phyloP scores from a whole-genome alignment of 2,797 vertebrate genomes.

The Anas georgica region DNA sequence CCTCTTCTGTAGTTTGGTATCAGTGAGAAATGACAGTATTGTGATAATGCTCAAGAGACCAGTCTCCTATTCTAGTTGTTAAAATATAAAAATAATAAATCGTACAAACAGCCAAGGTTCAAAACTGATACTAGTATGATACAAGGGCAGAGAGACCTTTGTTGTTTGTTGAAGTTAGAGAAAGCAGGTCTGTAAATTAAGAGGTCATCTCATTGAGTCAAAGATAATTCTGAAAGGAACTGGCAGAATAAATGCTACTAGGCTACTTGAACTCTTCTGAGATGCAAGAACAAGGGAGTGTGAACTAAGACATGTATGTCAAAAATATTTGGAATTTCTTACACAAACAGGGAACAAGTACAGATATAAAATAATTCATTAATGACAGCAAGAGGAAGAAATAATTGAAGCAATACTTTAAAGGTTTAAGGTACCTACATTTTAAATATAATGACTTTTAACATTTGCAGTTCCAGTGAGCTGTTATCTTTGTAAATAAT shows the following conservation, averaged over 20 bases:
- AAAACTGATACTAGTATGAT: not conserved
- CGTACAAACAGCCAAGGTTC: not conserved
- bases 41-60: not conserved
- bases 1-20: not conserved
- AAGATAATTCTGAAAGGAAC: constrained; percentile 20
- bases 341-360: not conserved
- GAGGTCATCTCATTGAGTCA: not conserved
- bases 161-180: constrained; percentile 32
- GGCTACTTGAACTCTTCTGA: not conserved
- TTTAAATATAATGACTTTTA: not conserved
- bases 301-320: not conserved
- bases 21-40: not conserved
- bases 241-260: constrained; percentile 31
- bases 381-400: not conserved
- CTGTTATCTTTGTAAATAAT: not conserved
- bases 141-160: not conserved
- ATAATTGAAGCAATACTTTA: not conserved
- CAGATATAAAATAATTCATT: not conserved
- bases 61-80: not conserved
- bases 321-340: not conserved
- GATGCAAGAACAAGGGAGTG: not conserved
- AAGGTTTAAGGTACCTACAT: not conserved
- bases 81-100: not conserved
- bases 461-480: not conserved
- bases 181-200: constrained; percentile 40